phyloP scores from a whole-genome alignment of 2,888 invertebrate genomes.

The Falcaria lacertinaria region DNA sequence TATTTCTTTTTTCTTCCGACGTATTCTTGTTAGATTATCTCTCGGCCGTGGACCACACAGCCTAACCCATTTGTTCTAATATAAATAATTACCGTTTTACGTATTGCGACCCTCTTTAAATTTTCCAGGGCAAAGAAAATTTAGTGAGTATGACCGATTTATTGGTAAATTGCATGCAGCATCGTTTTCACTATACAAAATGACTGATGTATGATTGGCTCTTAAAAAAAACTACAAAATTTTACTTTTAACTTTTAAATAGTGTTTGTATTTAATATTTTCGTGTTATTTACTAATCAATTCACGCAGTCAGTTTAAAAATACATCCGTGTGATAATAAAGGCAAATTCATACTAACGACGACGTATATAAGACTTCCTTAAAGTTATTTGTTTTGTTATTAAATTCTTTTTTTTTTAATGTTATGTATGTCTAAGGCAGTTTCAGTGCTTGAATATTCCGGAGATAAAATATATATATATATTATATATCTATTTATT shows the following conservation, averaged over 20 bases:
- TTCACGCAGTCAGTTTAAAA: neutral
- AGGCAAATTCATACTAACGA: neutral
- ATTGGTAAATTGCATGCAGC: slow-evolving; percentile 58
- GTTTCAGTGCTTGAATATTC: no score
- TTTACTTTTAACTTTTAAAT: neutral
- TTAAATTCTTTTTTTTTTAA: no score
- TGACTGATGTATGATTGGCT: slow-evolving; percentile 2
- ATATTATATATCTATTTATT: no score
- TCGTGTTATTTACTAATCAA: neutral
- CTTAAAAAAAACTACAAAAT: neutral
- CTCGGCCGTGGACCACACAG: slow-evolving; percentile 4
- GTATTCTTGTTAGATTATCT: slow-evolving; percentile 9
- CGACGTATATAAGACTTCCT: no score
- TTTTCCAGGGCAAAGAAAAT: slow-evolving; percentile 78
- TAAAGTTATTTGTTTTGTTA: no score
- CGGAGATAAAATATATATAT: no score
- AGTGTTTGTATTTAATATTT: neutral
- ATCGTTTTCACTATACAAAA: slow-evolving; percentile 13
- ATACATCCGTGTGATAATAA: neutral
- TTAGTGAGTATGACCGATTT: slow-evolving; percentile 70
- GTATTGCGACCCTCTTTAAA: slow-evolving; percentile 62
- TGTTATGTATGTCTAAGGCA: no score
- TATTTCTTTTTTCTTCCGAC: neutral
- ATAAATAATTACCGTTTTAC: slow-evolving; percentile 68
- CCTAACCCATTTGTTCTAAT: slow-evolving; percentile 29